Evolutionary conservation across 2,797 vertebrate genomes (phyloP), one percentile per base, ranked within the genome.

Genomic region (Garrulus glandarius): DNA sequence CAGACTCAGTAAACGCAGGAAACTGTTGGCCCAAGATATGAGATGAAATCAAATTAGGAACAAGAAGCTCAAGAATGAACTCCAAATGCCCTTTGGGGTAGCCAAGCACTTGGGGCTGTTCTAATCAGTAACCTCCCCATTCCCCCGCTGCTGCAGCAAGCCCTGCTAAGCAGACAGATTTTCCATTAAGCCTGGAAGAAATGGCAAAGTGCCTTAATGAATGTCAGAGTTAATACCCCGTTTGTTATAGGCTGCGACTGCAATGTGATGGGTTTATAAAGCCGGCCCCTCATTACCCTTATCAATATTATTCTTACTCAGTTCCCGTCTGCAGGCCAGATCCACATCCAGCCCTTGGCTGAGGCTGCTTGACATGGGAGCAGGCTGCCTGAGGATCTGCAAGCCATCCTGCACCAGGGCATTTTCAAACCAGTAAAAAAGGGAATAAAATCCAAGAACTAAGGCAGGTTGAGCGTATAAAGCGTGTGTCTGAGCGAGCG

Each of bases 151-250:
- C 84, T 91, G 91, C 94, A 94, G 83, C 91, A 50, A 93, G 89
- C 79, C 27, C 86, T 84, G 69, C 91, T 84, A 82, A 94, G 90
- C 83, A 92, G 96, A 84, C 90, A 96, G 94, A 87, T 92, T 95
- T 96, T 93, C 95, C 90, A 95, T 93, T 95, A 91, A 93, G 85
- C 87, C 78, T 89, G 75, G 87, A 53, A 91, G 95, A 93, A 93
- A 95, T 94, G 94, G 95, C 94, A 96, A 95, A 94, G 87, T 88
- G 95, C 95, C 92, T 94, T 97, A 93, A 97, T 96, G 94, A 94
- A 95, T 95, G 97, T 95, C 92, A 94, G 72, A 95, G 95, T 92
- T 95, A 95, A 95, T 93, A 89, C 90, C 79, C 52, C 16, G 19
- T 92, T 94, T 93, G 86, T 92, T 96, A 89, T 49, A 89, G 95